Evolutionary conservation across 1,140 invertebrate genomes (phyloP), one percentile per base, ranked within the genome.

Genomic region (Cydia splendana): DNA sequence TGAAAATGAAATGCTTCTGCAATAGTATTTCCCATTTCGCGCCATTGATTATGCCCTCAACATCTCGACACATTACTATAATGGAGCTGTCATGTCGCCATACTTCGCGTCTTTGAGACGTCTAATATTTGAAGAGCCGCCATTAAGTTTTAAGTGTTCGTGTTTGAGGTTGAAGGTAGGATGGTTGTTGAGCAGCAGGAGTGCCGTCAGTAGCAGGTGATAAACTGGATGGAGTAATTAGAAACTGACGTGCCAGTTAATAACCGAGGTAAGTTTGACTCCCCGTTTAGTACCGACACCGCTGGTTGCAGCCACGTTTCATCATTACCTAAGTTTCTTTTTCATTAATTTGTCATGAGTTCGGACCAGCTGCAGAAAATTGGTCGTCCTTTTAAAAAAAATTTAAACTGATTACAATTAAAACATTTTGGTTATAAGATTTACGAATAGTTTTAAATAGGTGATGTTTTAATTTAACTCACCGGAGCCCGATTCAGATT

Each of bases 181-280:
- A 75, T 81, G 78, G 84, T 20, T 30, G 34, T 81, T 67, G 48
- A 75, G 76, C 74, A 80, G 84, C 81, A 85, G 81, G 78, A 82
- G 75, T 81, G 77, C 81, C 87, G 91, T 93, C 91, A 93, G 88
- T 77, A 79, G 88, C 91, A 93, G 91, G 91, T 93, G 91, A 91
- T 90, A 87, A 71, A 85, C 87, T 81, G 85, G 84, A 87, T 86
- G 81, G 83, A 85, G 89, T 91, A 92, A 92, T 92, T 91, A 92
- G 84, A 89, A 90, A 87, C 84, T 90, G 87, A 87, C 88, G 85
- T 86, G 77, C 78, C 82, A 84, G 87, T 88, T 91, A 91, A 91
- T 91, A 88, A 88, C 81, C 76, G 79, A 80, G 81, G 82, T 79
- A 84, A 88, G 82, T 91, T 92, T 87, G 89, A 88, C 87, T 87